Evolutionary conservation across 2,113 vertebrate genomes (phyloP).

Genomic region (Macquaria ambigua): DNA sequence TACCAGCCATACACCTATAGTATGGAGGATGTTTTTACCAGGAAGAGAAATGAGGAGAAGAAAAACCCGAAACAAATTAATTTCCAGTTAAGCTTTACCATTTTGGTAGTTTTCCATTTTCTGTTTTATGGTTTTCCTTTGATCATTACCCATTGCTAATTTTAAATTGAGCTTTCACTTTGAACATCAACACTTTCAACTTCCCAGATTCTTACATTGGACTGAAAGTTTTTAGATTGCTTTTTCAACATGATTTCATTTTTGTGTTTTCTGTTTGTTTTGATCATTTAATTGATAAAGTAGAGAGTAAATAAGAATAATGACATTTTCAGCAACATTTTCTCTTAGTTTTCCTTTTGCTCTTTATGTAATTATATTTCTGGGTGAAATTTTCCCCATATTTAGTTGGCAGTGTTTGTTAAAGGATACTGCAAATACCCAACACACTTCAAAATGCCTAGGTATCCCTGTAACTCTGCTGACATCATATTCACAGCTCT

Average conservation of each 20-base stretch:
- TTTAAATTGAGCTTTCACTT: not conserved
- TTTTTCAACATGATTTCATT: not conserved
- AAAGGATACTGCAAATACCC: not conserved
- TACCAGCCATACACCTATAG: not conserved
- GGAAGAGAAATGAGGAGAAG: not conserved
- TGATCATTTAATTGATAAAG: not conserved
- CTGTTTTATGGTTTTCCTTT: not conserved
- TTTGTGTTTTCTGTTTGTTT: not conserved
- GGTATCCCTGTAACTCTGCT: constrained; percentile 14
- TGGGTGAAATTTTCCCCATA: not conserved
- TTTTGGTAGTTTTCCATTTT: no score
- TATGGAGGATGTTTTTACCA: not conserved
- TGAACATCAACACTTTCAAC: no score
- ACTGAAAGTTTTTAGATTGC: not conserved
- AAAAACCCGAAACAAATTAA: not conserved
- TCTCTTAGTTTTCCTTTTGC: not conserved
- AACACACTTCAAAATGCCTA: not conserved
- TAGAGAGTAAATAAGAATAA: not conserved
- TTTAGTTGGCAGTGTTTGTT: not conserved
- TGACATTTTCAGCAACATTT: not conserved
- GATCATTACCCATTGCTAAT: not conserved
- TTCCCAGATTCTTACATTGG: not conserved
- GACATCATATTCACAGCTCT: constrained; percentile 21
- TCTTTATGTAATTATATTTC: not conserved
- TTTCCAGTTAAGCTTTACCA: not conserved